Conservation (phyloP, 1,140 invertebrate species). For the Drosophila ficusphila region DNA sequence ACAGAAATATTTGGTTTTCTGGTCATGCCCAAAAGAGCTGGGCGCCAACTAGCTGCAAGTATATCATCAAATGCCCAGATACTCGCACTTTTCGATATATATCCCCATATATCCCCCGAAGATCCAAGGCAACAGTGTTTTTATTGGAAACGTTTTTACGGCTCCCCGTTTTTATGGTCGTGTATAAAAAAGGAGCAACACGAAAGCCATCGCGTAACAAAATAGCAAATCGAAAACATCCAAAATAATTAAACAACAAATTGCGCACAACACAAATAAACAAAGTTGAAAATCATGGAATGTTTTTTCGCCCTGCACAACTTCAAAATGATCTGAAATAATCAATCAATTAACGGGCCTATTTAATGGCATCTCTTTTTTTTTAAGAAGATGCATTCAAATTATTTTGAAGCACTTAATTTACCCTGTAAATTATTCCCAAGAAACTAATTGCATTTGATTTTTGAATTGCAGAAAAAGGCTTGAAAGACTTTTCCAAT, state of each 20-base stretch:
- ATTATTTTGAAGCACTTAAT: background rate
- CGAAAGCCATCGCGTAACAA: slow-evolving; percentile 43
- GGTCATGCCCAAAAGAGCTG: slow-evolving; percentile 66
- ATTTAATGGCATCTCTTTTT: background rate
- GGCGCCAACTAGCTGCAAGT: slow-evolving; percentile 56
- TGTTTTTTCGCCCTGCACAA: background rate
- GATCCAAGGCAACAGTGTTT: slow-evolving; percentile 47
- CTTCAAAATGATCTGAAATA: slow-evolving; percentile 13
- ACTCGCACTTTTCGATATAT: slow-evolving; percentile 11
- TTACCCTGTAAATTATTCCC: too few species aligned
- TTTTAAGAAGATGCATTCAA: too few species aligned
- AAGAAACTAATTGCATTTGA: slow-evolving; percentile 28
- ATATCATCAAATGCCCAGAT: slow-evolving; percentile 8
- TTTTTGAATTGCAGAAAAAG: slow-evolving; percentile 25
- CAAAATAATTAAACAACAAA: slow-evolving; percentile 62
- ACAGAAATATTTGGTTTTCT: slow-evolving; percentile 78
- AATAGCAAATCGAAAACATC: slow-evolving; percentile 63
- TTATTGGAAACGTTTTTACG: slow-evolving; percentile 75
- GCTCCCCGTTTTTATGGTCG: slow-evolving; percentile 61
- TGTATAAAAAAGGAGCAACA: slow-evolving; percentile 48
- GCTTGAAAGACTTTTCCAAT: slow-evolving; percentile 44
- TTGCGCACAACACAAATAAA: slow-evolving; percentile 59
- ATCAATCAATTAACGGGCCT: slow-evolving; percentile 29
- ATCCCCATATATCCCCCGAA: slow-evolving; percentile 6
- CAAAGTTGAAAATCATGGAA: slow-evolving; percentile 14